Evolutionary conservation across 2,888 invertebrate species (phyloP), one percentile per base, ranked within the genome.

Genomic region (Ashinkailepas kermadecensis): DNA sequence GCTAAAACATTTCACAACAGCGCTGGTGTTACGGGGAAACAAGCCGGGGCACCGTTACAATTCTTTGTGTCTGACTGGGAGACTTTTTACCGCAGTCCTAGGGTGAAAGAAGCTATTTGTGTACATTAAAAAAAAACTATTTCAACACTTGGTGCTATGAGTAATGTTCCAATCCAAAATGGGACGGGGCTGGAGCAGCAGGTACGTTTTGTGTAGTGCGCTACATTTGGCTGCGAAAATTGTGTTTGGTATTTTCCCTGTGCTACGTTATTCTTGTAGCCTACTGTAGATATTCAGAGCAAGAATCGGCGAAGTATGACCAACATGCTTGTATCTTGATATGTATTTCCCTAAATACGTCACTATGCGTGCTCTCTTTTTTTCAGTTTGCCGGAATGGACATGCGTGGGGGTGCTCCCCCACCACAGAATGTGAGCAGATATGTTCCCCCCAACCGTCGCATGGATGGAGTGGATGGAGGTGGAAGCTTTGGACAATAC

Each of bases 121-220:
- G 15, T 18, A 62, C 39, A 8, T 7, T 39, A 39, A 15, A 70
- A 39, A 39, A 39, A 25, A 39, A 9, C 56, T 21, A 18, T 79
- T 79, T 58, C n/a, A 79, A 79, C 23, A 79, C 8, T 82, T 82
- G 82, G 81, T 84, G 82, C 78, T 83, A 84, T 84, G 84, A 84
- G 84, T 83, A 84, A 84, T 84, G 83, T 81, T 82, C 82, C 83
- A 82, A 83, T 81, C 82, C 83, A 83, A 80, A 84, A 84, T 84
- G 84, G 83, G 80, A 83, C 82, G 80, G 83, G 83, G 82, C 82
- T 84, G 81, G 84, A 84, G 80, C 84, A 83, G 82, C 84, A 83
- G 84, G 84, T 83, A 70, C 56, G 79, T 79, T 25, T 58, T 79
- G 15, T 18, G 0, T 57, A 10, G n/a, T 78, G 54, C 78, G 57